Base-by-base conservation (phyloP, 2,113 vertebrate genomes). In the Alexandromys fortis region DNA sequence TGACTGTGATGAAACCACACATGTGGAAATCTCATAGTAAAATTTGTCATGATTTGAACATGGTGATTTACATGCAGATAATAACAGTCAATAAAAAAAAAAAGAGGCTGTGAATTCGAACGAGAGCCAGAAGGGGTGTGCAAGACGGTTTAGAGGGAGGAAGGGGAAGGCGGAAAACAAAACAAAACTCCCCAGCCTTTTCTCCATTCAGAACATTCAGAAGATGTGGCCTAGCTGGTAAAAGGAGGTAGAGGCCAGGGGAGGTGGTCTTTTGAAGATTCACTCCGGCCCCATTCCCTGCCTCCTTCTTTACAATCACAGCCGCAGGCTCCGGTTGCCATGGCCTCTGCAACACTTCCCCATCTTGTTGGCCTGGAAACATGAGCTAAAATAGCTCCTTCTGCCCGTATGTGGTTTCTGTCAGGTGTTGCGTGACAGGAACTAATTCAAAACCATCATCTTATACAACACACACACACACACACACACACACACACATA, bases 281-380 rank as follows among this genome's bases (percentile, higher is more conserved):
- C 42, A 85, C 13, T 63, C 21, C 2, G 11, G 35, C 22, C n/a
- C 12, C 22, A 17, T n/a, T 86, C n/a, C 86, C 86, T 72, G 22
- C 21, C 35, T 87, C 33, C 45, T 67, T 35, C 83, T 52, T 33
- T 70, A 55, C 13, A 73, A 35, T 24, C 35, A 52, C 22, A 55
- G 2, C 22, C 11, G 26, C 6, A 17, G 49, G 3, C 4, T 28
- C 24, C 24, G 2, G 19, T 24, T 9, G 1, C n/a, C 47, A 19
- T 22, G 21, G 28, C n/a, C 65, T 33, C 65, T 8, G 21, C 11
- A 86, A 38, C 24, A 68, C 45, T 24, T 26, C 35, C 30, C 42
- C 13, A 55, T 49, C 68, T 26, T 33, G 49, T 30, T 75, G 68
- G 58, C 14, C 86, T 42, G n/a, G 7, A 65, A 58, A 28, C n/a